Conservation (phyloP, 2,888 invertebrate genomes). For the Athripsodes cinereus region DNA sequence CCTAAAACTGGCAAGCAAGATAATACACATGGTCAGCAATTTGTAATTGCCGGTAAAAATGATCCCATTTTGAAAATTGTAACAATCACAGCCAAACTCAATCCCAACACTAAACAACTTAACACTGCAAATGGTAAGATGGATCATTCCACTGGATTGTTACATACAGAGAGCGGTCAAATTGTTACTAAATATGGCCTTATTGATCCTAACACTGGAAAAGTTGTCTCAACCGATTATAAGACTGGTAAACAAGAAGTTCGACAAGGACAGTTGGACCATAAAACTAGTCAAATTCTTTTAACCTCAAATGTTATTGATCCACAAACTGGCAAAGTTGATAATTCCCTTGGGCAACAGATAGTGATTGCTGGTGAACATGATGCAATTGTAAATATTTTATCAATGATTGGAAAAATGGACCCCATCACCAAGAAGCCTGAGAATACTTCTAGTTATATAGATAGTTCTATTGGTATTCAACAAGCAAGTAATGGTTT, state of each 20-base stretch:
- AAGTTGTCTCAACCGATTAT: conserved; percentile 56
- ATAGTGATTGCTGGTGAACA: conserved; percentile 61
- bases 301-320: conserved; percentile 58
- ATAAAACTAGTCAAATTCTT: conserved; percentile 61
- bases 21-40: conserved; percentile 34
- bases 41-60: conserved; percentile 24
- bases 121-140: conserved; percentile 48
- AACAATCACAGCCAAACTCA: conserved; percentile 51
- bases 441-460: conserved; percentile 46
- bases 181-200: conserved; percentile 59
- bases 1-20: conserved; percentile 41
- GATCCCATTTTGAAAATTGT: conserved; percentile 42
- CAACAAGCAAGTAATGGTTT: conserved; percentile 31
- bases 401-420: conserved; percentile 51
- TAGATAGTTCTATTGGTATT: conserved; percentile 49
- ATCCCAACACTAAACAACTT: conserved; percentile 49
- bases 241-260: conserved; percentile 59
- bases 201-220: conserved; percentile 59
- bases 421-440: conserved; percentile 50
- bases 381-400: conserved; percentile 59
- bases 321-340: conserved; percentile 60
- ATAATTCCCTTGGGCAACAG: conserved; percentile 60
- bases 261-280: conserved; percentile 63
- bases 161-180: conserved; percentile 57
- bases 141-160: conserved; percentile 50